A percentile compares a stretch with the other conserved stretches of the same genome.
Conservation (phyloP, 2,888 invertebrate genomes). For the Euplexia lucipara region DNA sequence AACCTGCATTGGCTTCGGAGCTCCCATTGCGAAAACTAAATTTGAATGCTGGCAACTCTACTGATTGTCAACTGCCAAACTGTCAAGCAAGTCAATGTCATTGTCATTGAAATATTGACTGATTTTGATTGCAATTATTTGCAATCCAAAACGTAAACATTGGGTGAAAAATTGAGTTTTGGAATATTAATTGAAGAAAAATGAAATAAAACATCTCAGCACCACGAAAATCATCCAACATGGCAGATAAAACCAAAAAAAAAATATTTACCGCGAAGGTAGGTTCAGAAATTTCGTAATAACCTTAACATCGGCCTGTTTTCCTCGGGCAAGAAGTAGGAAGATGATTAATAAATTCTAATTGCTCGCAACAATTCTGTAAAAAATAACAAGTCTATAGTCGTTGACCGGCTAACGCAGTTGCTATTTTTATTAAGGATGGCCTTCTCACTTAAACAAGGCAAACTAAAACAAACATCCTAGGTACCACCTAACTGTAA, state of each 20-base stretch:
- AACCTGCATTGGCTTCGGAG: too few species aligned
- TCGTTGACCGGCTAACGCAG: background rate
- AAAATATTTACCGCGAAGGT: slow-evolving; percentile 85
- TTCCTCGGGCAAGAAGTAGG: background rate
- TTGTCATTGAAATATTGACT: background rate
- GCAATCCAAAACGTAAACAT: slow-evolving; percentile 33
- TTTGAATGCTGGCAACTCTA: background rate
- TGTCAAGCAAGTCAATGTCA: slow-evolving; percentile 12
- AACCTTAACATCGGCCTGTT: background rate
- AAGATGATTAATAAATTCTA: background rate
- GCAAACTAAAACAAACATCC: background rate
- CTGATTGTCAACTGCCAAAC: background rate
- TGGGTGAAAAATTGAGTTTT: background rate
- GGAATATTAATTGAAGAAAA: background rate
- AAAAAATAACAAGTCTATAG: background rate
- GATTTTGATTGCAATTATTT: too few species aligned
- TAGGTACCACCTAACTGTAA: background rate
- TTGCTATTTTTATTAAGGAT: background rate
- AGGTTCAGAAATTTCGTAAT: slow-evolving; percentile 10
- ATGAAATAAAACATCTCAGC: background rate
- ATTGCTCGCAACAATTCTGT: background rate
- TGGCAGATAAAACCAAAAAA: slow-evolving; percentile 89
- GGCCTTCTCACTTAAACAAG: background rate
- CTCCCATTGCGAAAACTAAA: background rate
- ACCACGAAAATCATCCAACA: slow-evolving; percentile 42